These are phyloP conservation scores for Blastobasis lacticolella DNA, from an alignment of 2,888 invertebrate genomes.

Conservation along the genomic window DNA sequence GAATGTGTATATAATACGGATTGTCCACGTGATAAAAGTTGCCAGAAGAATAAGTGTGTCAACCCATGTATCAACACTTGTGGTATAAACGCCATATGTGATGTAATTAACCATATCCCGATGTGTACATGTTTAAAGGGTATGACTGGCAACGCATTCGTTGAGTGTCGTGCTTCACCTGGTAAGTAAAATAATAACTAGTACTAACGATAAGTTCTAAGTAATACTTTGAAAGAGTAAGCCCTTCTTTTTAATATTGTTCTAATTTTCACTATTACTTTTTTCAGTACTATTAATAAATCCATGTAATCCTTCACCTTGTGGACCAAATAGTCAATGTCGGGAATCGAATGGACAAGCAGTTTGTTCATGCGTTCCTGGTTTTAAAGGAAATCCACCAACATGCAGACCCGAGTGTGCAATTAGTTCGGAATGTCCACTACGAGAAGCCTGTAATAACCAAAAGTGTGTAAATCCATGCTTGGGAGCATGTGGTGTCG, in stretches of 20 bases:
- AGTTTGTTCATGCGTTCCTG: slow-evolving; percentile 82
- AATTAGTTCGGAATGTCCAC: slow-evolving; percentile 81
- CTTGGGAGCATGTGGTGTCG: slow-evolving; percentile 83
- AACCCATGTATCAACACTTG: slow-evolving; percentile 84
- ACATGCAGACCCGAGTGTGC: slow-evolving; percentile 86
- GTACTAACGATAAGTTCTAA: not conserved
- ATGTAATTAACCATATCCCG: slow-evolving; percentile 81
- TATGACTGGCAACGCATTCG: slow-evolving; percentile 79
- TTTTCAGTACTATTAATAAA: slow-evolving; percentile 53
- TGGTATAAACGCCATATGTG: slow-evolving; percentile 80
- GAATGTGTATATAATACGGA: slow-evolving; percentile 81
- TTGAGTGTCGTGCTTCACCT: slow-evolving; percentile 69
- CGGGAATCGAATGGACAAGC: slow-evolving; percentile 79
- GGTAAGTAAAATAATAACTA: slow-evolving; percentile 43
- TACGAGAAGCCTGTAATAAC: slow-evolving; percentile 81
- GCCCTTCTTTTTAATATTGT: not conserved
- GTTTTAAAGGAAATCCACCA: slow-evolving; percentile 83
- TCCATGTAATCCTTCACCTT: slow-evolving; percentile 85
- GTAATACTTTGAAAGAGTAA: not conserved
- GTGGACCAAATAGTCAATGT: slow-evolving; percentile 85
- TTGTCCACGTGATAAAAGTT: slow-evolving; percentile 77
- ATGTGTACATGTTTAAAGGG: slow-evolving; percentile 80
- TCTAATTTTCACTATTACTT: no score
- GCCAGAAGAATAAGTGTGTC: slow-evolving; percentile 79
- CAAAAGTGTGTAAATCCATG: slow-evolving; percentile 86